Conservation (phyloP, 2,113 vertebrate species). For the Sander vitreus region DNA sequence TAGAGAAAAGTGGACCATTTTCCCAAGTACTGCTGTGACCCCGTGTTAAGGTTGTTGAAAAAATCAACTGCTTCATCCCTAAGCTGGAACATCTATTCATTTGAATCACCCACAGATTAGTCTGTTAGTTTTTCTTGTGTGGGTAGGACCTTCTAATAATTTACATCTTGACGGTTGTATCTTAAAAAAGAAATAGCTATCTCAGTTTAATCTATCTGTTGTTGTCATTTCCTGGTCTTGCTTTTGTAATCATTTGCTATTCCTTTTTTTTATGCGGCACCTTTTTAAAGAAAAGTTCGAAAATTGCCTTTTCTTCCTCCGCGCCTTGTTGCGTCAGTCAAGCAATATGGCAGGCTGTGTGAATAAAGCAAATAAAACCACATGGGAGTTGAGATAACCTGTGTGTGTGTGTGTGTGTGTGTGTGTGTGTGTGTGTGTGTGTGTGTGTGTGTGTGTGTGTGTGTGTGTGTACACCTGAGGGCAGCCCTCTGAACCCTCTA, state of each 20-base stretch:
- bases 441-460: conserved; percentile 29
- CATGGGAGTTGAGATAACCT: conserved; percentile 41
- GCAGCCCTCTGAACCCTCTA: conserved; percentile 56
- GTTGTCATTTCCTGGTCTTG: not conserved
- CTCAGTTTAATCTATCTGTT: too few relatives aligned
- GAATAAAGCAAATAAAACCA: conserved; percentile 55
- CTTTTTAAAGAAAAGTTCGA: conserved; percentile 19
- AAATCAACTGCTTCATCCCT: not conserved
- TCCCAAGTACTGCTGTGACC: not conserved
- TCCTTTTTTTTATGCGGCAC: not conserved
- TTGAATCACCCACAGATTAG: not conserved
- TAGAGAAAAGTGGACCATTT: not conserved
- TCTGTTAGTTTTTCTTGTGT: not conserved
- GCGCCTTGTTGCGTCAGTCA: conserved; percentile 39
- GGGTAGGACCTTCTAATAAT: not conserved
- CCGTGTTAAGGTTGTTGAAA: not conserved
- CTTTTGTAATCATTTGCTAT: not conserved
- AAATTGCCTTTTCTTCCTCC: conserved; percentile 14
- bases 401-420: not conserved
- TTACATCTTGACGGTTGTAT: not conserved
- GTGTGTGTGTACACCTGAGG: conserved; percentile 35
- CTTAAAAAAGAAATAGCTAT: not conserved
- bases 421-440: conserved; percentile 14
- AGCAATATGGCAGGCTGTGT: conserved; percentile 14
- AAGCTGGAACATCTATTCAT: not conserved